Base-by-base conservation (phyloP, 2,113 vertebrate species). In the Gopherus flavomarginatus region DNA sequence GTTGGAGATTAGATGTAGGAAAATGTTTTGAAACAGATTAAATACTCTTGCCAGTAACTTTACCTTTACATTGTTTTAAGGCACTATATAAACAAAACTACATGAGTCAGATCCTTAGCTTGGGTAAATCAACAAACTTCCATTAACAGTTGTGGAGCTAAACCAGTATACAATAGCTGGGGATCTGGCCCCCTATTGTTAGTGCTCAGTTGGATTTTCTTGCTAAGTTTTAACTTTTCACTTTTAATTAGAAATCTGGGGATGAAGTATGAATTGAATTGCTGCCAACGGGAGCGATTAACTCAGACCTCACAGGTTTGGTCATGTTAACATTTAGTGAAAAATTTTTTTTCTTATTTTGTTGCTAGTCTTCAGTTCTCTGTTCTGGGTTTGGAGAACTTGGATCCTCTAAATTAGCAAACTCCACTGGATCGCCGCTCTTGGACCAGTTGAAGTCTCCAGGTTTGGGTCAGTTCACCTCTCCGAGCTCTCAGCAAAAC, bases 331-430 rank as follows among this genome's bases (percentile, higher is more conserved):
- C n/a, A 38, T 57, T 21, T 88, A 65, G 26, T 80, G 42, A 69
- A 57, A 92, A 54, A 75, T 44, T 22, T 50, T 31, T 88, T 14
- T 69, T 8, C 1, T 83, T 31, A 11, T 84, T 88, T 84, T 94
- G 87, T 42, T 92, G 83, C 4, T 87, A 99, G 99, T 99, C 99
- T 59, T 98, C 99, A 87, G 98, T 99, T 84, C 98, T 99, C 89
- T 99, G 98, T 91, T 99, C 99, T 97, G 99, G 99, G 85, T 99
- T 99, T 97, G 99, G 99, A 86, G 98, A 99, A 62, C 98, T 99
- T 31, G 97, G 98, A 84, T 97, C 98, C 83, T 98, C 99, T 90
- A 99, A 99, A 97, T 59, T 98, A 75, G 57, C 97, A 44, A 98
- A 98, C 52, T 96, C 98, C 49, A 86, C 98, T 87, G 99, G 98